Percentiles rank a stretch among this genome's conserved stretches.
Evolutionary conservation across 2,888 invertebrate species (phyloP).

Genomic region (Erynnis tages): DNA sequence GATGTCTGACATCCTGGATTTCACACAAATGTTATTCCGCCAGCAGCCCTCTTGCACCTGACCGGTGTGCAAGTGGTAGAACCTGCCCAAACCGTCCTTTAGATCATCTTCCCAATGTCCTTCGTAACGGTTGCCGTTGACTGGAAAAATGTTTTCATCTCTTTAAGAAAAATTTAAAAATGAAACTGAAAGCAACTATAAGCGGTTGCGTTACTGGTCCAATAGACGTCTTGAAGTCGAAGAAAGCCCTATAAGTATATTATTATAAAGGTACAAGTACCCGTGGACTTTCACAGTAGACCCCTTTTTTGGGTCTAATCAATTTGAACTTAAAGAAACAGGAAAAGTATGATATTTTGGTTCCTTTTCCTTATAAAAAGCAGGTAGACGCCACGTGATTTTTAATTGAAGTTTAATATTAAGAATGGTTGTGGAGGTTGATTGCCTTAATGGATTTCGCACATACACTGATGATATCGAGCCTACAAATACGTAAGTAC

Average conservation of each 20-base stretch:
- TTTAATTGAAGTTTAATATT: constrained; percentile 11
- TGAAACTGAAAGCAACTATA: no score
- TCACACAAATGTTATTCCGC: constrained; percentile 76
- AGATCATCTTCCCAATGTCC: constrained; percentile 81
- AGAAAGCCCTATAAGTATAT: no score
- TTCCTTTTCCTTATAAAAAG: no score
- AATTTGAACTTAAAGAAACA: no score
- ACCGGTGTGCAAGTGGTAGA: constrained; percentile 83
- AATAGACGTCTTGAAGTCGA: no score
- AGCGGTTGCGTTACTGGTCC: no score
- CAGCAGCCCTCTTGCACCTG: constrained; percentile 86
- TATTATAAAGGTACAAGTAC: no score
- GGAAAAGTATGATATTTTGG: no score
- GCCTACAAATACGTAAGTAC: no score
- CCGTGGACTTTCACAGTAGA: no score
- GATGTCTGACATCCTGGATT: constrained; percentile 81
- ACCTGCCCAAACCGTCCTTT: constrained; percentile 84
- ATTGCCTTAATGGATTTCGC: neutral
- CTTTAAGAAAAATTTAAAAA: neutral
- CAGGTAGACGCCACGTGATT: constrained; percentile 6
- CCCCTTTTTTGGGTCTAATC: no score
- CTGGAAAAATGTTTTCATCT: constrained; percentile 42
- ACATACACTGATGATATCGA: neutral
- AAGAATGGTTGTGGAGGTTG: neutral
- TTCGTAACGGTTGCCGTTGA: constrained; percentile 84